These are phyloP conservation scores for Hydractinia symbiolongicarpus DNA, from an alignment of 30 jellyfish, hydroid and myxozoan genomes.

Conservation along the genomic window DNA sequence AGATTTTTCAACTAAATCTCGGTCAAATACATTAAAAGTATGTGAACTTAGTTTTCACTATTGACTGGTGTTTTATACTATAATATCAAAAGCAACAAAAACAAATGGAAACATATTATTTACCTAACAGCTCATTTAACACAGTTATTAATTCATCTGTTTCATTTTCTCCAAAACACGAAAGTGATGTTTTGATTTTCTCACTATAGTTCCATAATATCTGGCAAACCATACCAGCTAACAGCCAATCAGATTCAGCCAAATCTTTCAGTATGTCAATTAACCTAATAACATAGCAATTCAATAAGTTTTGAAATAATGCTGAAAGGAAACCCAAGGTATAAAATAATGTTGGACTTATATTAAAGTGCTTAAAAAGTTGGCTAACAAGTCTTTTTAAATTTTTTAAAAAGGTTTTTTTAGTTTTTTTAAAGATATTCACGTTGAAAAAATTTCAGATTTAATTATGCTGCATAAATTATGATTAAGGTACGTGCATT, in stretches of 20 bases:
- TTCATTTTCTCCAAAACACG: conserved; percentile 72
- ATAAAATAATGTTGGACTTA: no score
- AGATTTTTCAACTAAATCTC: no score
- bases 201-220: conserved; percentile 86
- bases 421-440: no score
- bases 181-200: conserved; percentile 46
- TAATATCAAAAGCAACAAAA: neutral
- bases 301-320: neutral
- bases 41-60: no score
- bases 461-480: no score
- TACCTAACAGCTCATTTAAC: conserved; percentile 64
- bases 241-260: conserved; percentile 91
- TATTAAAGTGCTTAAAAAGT: no score
- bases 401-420: no score
- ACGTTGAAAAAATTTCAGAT: no score
- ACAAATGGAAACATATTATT: neutral
- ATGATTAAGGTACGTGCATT: no score
- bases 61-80: neutral
- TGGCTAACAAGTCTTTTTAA: no score
- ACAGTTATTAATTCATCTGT: conserved; percentile 56
- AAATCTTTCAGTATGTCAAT: conserved; percentile 69
- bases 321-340: no score
- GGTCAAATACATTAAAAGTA: no score
- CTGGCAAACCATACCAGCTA: conserved; percentile 85
- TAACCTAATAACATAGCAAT: conserved; percentile 32